Evolutionary conservation across 2,888 invertebrate genomes (phyloP).

Genomic region (Lathronympha strigana): DNA sequence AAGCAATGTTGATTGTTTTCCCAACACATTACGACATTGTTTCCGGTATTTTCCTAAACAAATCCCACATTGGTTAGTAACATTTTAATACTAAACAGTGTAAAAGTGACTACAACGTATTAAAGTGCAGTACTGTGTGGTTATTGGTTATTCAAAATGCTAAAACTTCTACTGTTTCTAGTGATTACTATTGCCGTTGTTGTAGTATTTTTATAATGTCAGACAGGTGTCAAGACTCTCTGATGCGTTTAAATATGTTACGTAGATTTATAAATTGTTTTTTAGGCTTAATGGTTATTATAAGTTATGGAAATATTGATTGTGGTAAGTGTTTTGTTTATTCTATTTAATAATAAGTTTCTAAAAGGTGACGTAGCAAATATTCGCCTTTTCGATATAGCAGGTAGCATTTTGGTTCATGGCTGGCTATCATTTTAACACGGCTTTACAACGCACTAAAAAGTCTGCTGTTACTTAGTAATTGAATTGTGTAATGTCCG

Average conservation of each 20-base stretch:
- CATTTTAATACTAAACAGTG: not conserved
- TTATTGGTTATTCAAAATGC: not conserved
- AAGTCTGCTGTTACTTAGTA: no score
- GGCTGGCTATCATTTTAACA: no score
- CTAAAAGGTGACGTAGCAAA: no score
- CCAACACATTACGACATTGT: constrained; percentile 13
- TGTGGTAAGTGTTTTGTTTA: constrained; percentile 57
- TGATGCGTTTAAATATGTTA: constrained; percentile 2
- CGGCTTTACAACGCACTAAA: no score
- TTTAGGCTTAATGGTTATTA: constrained; percentile 45
- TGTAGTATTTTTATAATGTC: not conserved
- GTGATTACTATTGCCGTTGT: not conserved
- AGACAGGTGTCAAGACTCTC: not conserved
- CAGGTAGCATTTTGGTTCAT: no score
- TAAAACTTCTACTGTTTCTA: not conserved
- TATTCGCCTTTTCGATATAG: no score
- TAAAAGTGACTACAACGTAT: not conserved
- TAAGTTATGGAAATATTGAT: constrained; percentile 47
- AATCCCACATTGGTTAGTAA: not conserved
- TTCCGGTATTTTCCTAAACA: constrained; percentile 11
- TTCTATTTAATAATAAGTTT: no score
- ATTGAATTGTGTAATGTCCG: no score
- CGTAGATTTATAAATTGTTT: constrained; percentile 38
- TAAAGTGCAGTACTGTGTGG: not conserved
- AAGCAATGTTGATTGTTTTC: constrained; percentile 17